Evolutionary conservation across 2,888 invertebrate species (phyloP), one percentile per base, ranked within the genome.

Genomic region (Sinelater perroti): DNA sequence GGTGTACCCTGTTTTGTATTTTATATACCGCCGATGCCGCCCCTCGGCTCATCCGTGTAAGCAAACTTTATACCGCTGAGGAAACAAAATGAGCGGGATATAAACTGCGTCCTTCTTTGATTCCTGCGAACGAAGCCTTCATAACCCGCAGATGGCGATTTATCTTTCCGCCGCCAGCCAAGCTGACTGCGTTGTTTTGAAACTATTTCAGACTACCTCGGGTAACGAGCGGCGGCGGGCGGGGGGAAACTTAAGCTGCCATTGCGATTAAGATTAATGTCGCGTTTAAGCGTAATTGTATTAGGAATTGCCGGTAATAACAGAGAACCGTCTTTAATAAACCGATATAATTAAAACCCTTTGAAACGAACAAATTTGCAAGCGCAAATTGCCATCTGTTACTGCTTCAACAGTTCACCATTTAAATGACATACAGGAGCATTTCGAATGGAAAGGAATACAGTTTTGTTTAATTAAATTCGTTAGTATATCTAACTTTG

Each of bases 1-100:
- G 28, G 36, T 30, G 17, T 36, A 26, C 30, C 36, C 35, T 46
- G 54, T 53, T 53, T 53, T 53, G 45, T 45, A 52, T 52, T 52
- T 14, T 36, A 50, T 35, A 35, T 14, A 35, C 18, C n/a, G n/a
- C n/a, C n/a, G n/a, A 35, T 40, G 11, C 40, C 30, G 28, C 16
- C 40, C 42, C 44, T 52, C 44, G 35, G 52, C 7, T 21, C 24
- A 17, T 20, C 33, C 42, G 33, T 46, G 46, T 46, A 45, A 45
- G 33, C 42, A 36, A 53, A 53, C 33, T 26, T 24, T 45, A 53
- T 53, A 44, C 53, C 44, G 14, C 10, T 31, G 51, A 24, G 40
- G 24, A 21, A 40, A 40, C 38, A 38, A 11, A 10, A 16, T 21
- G 14, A 26, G n/a, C 8, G 6, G 40, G 14, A 20, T 21, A 14